These are phyloP conservation scores for Meloe dianella DNA, from an alignment of 2,888 invertebrate species.

Conservation along the genomic window DNA sequence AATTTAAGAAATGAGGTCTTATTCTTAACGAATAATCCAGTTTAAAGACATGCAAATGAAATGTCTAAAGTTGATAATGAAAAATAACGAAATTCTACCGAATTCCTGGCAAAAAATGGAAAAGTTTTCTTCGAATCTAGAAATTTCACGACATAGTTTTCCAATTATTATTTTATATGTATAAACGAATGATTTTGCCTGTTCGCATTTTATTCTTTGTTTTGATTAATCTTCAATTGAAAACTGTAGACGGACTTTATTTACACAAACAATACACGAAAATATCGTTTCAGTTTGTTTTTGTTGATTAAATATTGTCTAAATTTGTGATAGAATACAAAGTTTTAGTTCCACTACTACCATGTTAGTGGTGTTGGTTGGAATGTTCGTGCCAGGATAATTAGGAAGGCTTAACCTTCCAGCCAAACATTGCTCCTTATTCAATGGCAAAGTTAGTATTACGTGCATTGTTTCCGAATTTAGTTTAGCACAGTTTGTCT, in stretches of 20 bases:
- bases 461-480: slow-evolving; percentile 40
- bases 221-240: no score
- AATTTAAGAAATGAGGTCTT: neutral
- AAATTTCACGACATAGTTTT: no score
- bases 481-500: slow-evolving; percentile 24
- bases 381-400: slow-evolving; percentile 34
- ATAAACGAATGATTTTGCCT: no score
- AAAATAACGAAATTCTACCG: neutral
- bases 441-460: slow-evolving; percentile 34
- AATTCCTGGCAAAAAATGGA: neutral
- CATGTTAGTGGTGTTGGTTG: slow-evolving; percentile 30
- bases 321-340: slow-evolving; percentile 30
- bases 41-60: no score
- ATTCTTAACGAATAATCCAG: neutral
- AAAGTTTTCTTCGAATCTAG: no score
- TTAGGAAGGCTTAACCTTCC: slow-evolving; percentile 37
- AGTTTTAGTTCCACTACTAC: slow-evolving; percentile 33
- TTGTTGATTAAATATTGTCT: slow-evolving; percentile 1
- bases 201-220: no score
- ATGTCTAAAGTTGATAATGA: neutral
- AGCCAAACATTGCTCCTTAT: slow-evolving; percentile 35
- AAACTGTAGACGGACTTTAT: no score
- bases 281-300: neutral
- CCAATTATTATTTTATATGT: no score
- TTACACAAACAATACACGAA: no score